These are phyloP conservation scores for Drosophila rhopaloa DNA, from an alignment of 1,140 invertebrate genomes.

Conservation along the genomic window DNA sequence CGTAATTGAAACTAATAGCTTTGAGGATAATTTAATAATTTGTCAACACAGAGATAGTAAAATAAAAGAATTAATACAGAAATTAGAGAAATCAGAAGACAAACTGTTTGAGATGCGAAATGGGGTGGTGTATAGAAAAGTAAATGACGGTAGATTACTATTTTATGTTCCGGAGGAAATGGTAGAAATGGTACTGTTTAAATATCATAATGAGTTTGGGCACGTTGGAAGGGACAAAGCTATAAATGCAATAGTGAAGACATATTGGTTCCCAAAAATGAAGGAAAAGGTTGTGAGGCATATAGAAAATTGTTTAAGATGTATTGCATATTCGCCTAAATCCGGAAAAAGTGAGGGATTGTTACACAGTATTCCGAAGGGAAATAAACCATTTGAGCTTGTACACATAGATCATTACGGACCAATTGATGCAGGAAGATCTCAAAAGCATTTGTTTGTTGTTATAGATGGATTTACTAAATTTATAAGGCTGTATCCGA, in stretches of 20 bases:
- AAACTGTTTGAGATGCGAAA: conserved; percentile 2
- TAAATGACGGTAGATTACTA: conserved; percentile 43
- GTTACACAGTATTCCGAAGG: background rate
- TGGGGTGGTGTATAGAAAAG: conserved; percentile 63
- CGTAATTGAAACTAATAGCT: background rate
- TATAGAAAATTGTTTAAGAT: conserved; percentile 17
- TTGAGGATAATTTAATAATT: background rate
- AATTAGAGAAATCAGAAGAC: background rate
- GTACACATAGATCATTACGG: background rate
- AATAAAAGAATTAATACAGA: background rate
- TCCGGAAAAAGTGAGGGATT: conserved; percentile 36
- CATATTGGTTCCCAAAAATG: conserved; percentile 67
- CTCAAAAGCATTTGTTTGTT: background rate
- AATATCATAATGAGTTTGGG: conserved; percentile 55
- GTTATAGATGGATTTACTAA: background rate
- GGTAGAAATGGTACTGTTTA: conserved; percentile 33
- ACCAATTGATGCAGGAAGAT: background rate
- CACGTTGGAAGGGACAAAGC: conserved; percentile 55
- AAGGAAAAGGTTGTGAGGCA: conserved; percentile 46
- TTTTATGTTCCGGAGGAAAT: conserved; percentile 56
- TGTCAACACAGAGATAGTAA: background rate
- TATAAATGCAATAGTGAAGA: conserved; percentile 29
- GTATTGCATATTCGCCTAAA: conserved; percentile 44
- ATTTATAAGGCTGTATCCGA: background rate
- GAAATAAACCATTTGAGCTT: background rate